Base-by-base conservation (phyloP, 2,113 vertebrate genomes). In the Pao palembangensis region DNA sequence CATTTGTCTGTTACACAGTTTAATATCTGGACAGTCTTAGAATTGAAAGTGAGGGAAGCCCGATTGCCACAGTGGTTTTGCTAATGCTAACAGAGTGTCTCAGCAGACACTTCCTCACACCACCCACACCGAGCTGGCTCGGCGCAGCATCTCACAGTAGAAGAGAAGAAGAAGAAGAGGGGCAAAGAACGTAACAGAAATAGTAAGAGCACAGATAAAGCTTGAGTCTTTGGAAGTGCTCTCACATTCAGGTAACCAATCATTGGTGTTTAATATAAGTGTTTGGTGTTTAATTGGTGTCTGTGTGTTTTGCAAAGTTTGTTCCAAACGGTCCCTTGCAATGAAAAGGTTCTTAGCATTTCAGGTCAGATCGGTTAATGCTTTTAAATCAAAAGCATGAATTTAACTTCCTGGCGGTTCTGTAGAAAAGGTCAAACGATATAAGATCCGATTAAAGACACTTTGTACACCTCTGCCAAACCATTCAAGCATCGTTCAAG, bases 101-200 rank as follows among this genome's bases (percentile, higher is more conserved):
- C 10, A 14, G 18, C 57, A 53, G 46, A 55, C 56, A 54, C 31
- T 69, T 76, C 69, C 69, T 48, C 47, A 53, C 56, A 61, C 69
- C 50, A 34, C 68, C 67, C 68, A 70, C 68, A 50, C 55, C 62
- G 51, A 66, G 51, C 20, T 11, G 50, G 44, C 56, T 48, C 55
- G 49, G 53, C 17, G 54, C 78, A 44, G 55, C 76, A 71, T 64
- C 61, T 42, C 51, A 66, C 53, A 51, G 38, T 43, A 31, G 42
- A 64, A 58, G 46, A 28, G 31, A 67, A 80, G 71, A 70, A 63
- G 20, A 23, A 25, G 7, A 20, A 41, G 69, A 55, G 49, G 55
- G 74, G 71, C 48, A 58, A 68, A 60, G 50, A 67, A 63, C 47
- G 47, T 42, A 58, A 59, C 23, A 51, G 61, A 69, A 59, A 69